A percentile compares a stretch with the other conserved stretches of the same genome.
These are phyloP conservation scores for Molossus alvarezi DNA, from an alignment of 2,797 vertebrate species.

Conservation along the genomic window DNA sequence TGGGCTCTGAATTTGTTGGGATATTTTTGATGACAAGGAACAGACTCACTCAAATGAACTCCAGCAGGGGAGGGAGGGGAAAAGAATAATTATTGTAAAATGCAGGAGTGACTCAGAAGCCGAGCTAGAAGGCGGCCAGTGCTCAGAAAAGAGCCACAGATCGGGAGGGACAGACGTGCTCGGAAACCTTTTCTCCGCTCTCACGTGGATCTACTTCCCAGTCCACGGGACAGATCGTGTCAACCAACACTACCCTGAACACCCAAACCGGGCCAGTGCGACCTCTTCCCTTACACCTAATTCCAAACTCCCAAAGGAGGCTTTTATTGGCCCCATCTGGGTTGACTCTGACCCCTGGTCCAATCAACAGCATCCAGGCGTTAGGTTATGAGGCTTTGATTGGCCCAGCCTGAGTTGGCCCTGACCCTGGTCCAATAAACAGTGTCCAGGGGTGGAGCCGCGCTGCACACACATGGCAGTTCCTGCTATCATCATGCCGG, in stretches of 20 bases:
- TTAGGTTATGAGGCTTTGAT: not conserved
- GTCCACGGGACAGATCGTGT: not conserved
- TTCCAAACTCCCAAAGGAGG: not conserved
- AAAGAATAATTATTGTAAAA: not conserved
- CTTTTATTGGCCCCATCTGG: not conserved
- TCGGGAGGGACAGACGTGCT: rapidly evolving
- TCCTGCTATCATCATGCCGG: rapidly evolving
- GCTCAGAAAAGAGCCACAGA: not conserved
- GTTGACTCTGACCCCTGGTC: no score
- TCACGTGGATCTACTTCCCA: not conserved
- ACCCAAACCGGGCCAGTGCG: not conserved
- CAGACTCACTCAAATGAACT: not conserved
- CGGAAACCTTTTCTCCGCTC: not conserved
- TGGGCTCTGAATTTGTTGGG: not conserved
- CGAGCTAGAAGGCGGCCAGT: not conserved
- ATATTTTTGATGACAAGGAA: not conserved
- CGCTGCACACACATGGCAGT: rapidly evolving
- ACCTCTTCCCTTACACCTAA: not conserved
- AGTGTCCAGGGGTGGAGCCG: rapidly evolving
- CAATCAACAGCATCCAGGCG: not conserved
- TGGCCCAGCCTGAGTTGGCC: not conserved
- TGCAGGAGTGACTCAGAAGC: not conserved
- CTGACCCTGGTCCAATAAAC: rapidly evolving
- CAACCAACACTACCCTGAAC: no score
- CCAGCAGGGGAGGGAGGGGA: not conserved